Conservation (phyloP, 37 sponge, comb jelly and placozoan genomes). For the Chondrilla cf. caribensis region DNA sequence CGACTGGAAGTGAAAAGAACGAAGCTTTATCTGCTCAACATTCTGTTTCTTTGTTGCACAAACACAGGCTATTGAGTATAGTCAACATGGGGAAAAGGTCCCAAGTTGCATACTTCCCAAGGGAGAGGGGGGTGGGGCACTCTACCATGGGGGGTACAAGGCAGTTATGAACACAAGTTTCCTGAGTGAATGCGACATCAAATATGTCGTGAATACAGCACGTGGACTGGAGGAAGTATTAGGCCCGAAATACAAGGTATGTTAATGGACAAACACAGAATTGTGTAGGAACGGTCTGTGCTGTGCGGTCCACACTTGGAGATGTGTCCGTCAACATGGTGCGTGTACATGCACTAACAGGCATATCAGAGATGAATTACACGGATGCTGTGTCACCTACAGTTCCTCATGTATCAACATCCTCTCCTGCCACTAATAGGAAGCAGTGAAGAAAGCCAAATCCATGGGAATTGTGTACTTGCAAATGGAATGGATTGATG, state of each 20-base stretch:
- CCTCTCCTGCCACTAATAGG: slow-evolving; percentile 40
- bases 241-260: slow-evolving; percentile 72
- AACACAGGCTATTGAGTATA: slow-evolving; percentile 66
- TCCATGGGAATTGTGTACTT: slow-evolving; percentile 40
- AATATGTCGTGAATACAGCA: slow-evolving; percentile 78
- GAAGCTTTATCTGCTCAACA: no score
- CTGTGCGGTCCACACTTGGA: not conserved
- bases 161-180: slow-evolving; percentile 74
- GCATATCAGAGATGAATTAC: not conserved
- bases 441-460: slow-evolving; percentile 58
- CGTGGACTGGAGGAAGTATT: slow-evolving; percentile 76
- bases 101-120: slow-evolving; percentile 60
- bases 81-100: slow-evolving; percentile 58
- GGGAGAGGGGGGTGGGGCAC: slow-evolving; percentile 32
- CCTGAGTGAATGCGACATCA: slow-evolving; percentile 44
- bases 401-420: not conserved
- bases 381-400: no score
- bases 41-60: no score
- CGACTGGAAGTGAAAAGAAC: no score
- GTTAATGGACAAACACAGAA: not conserved
- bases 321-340: not conserved
- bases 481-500: slow-evolving; percentile 72
- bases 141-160: slow-evolving; percentile 76
- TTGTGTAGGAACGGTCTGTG: no score
- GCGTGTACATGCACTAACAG: not conserved